Evolutionary conservation across 2,797 vertebrate genomes (phyloP), one percentile per base, ranked within the genome.

Genomic region (Pangasius mekongensis): DNA sequence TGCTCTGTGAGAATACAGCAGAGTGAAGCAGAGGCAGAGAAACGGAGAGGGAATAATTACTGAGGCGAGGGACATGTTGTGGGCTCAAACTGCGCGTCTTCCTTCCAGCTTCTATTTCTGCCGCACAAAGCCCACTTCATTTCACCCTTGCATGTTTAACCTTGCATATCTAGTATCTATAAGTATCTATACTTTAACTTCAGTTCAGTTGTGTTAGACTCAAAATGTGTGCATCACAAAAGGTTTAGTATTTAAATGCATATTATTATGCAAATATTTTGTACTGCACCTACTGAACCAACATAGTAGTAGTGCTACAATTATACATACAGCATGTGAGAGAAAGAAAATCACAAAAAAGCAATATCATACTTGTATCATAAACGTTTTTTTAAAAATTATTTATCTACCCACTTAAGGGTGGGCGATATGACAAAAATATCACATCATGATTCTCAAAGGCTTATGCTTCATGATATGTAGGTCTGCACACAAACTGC

Each of bases 21-120:
- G 30, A 86, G 71, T 52, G 30, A 71, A 86, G 77, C 22, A 36
- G 60, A 86, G 24, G 85, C 10, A 66, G 62, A 27, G 88, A 76
- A 83, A 71, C 2, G 5, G 54, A 86, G 86, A 54, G 52, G 58
- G 58, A 89, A 62, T 84, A 69, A 90, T 89, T 91, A 83, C 86
- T 43, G 69, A 84, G 83, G 81, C 60, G 58, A 82, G 54, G 74
- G 36, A 85, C 71, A 86, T 39, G 39, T 69, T 60, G 36, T 76
- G 56, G 58, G 43, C 11, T 30, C 81, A 43, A 58, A 73, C 20
- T 88, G 84, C 83, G 66, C 56, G 62, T 56, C 89, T 88, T 77
- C 78, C 84, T 60, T 22, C 73, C 30, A 36, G 82, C 67, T 87
- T 56, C 58, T 43, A 47, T 66, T 86, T 78, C 43, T 52, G 84